Evolutionary conservation across 2,113 vertebrate genomes (phyloP), one percentile per base, ranked within the genome.

Genomic region (Alligator mississippiensis): DNA sequence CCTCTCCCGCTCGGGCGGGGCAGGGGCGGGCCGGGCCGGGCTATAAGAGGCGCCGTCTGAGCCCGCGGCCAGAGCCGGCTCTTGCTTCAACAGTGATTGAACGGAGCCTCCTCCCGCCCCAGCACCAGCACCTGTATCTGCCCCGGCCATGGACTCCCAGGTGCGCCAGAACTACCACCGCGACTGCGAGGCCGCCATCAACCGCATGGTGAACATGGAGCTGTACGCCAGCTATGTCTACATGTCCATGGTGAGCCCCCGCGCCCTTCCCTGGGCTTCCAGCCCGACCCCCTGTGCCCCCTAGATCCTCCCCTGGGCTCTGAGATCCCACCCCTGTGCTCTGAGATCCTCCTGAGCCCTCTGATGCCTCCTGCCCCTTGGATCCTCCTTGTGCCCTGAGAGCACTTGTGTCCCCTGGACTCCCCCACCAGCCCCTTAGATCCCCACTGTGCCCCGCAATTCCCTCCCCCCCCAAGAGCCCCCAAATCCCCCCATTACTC

Each of bases 31-130:
- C n/a, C 11, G 68, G 3, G 72, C 34, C 72, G 16, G 77, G 3
- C 62, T 86, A 91, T 85, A 91, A 86, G 85, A 81, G 34, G 34
- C 34, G 5, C 28, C 4, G 9, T 6, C 19, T 1, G n/a, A 59
- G 6, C 61, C 75, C 24, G 27, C 28, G 3, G 4, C 24, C 77
- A 17, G 72, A 90, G 83, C 66, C 30, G 66, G 94, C 96, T 97
- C 98, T 98, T 98, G 98, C 98, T 98, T 99, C 98, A 98, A 98
- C 98, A 99, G 98, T 99, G 98, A 82, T 99, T 99, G 98, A 97
- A 98, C 98, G 98, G 98, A 98, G 94, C 98, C 92, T 77, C 28
- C 79, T 62, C 80, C 15, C 24, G 16, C 28, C 17, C 30, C 80
- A 15, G 18, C 15, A 6, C 34, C 25, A 1, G 55, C 16, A 15